phyloP scores from a whole-genome alignment of 2,797 vertebrate species.

The Sphaeramia orbicularis region DNA sequence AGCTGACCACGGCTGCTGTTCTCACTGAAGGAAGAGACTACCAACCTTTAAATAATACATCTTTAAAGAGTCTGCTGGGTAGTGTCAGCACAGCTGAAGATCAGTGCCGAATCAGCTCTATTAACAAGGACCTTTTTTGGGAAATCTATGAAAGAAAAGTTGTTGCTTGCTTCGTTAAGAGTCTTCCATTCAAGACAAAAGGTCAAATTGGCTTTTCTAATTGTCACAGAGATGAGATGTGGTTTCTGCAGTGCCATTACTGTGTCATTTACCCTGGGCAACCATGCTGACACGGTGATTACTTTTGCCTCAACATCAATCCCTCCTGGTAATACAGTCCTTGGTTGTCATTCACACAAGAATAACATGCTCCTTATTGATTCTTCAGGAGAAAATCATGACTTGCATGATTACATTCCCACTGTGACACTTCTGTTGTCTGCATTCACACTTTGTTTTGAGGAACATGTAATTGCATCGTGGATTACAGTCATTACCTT shows the following conservation, averaged over 20 bases:
- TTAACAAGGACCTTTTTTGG: conserved; percentile 10
- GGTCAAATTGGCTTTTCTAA: conserved; percentile 11
- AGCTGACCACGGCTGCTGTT: conserved; percentile 34
- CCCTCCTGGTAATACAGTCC: conserved; percentile 15
- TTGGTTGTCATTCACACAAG: conserved; percentile 27
- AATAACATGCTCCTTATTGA: conserved; percentile 19
- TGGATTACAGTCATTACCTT: too few species aligned
- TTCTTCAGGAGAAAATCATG: not conserved
- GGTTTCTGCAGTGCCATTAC: conserved; percentile 12
- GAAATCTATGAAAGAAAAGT: not conserved
- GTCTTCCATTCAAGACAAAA: conserved; percentile 1
- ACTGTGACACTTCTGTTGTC: not conserved
- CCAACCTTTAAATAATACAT: conserved; percentile 34
- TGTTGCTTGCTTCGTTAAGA: not conserved
- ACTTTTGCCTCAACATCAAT: conserved; percentile 4
- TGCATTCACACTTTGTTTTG: not conserved
- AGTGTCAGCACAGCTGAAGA: conserved; percentile 26
- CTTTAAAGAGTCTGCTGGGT: conserved; percentile 36
- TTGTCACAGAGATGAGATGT: not conserved
- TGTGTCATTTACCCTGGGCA: conserved; percentile 21
- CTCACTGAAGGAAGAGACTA: conserved; percentile 16
- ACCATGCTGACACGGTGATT: conserved; percentile 34
- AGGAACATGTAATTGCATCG: too few species aligned
- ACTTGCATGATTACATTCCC: not conserved
- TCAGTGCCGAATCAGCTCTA: conserved; percentile 31